Evolutionary conservation across 2,888 invertebrate genomes (phyloP), one percentile per base, ranked within the genome.

Genomic region (Scaptomyza caliginosa): DNA sequence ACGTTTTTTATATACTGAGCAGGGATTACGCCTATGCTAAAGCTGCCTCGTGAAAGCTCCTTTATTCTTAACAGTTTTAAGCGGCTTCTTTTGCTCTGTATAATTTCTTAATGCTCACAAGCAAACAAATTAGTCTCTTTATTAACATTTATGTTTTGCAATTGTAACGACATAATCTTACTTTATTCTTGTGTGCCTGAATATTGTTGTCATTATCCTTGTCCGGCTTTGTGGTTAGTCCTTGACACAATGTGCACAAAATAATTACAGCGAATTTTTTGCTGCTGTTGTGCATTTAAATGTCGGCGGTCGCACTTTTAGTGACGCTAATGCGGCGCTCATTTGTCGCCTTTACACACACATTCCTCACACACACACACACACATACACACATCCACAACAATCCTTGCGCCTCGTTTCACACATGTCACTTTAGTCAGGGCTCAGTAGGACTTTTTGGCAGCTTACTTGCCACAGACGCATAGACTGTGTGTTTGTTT

Each of bases 381-480:
- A 19, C n/a, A 4, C 7, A 16, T n/a, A 21, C 21, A 21, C n/a
- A 21, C 24, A 34, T 23, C 13, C 24, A 46, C 34, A 6, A 2
- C 32, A 6, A 17, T 28, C 13, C 40, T 30, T 36, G 24, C 13
- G 66, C 46, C 32, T 26, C 43, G 50, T 45, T 48, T 52, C 71
- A 59, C 62, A 79, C 62, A 72, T 74, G 77, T 32, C 67, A 77
- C 57, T 74, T 34, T 56, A 42, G 55, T 26, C 46, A 23, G 49
- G 60, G 57, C 73, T 78, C 69, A 77, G 74, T 49, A 60, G 80
- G 70, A 68, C 67, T 78, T 80, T 77, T 77, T 77, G 77, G 77
- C 77, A 78, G 77, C 69, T 73, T 73, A 75, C 67, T 67, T 43
- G 63, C 45, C 55, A 50, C 75, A 43, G 45, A 52, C 40, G 67